These are phyloP conservation scores for Dendrolimus kikuchii DNA, from an alignment of 1,140 invertebrate genomes.

Conservation along the genomic window DNA sequence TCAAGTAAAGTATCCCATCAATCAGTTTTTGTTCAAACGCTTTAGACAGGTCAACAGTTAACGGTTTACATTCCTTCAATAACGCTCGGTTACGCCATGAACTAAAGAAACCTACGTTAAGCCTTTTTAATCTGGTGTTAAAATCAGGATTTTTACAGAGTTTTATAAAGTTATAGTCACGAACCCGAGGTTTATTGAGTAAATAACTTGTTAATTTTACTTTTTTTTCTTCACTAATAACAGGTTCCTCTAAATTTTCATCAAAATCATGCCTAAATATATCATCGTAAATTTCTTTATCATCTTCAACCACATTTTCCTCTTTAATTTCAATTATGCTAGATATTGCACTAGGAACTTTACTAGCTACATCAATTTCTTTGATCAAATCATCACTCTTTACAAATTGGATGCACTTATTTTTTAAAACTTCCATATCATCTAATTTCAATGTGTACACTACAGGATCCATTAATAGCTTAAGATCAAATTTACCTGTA, in stretches of 20 bases:
- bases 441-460: constrained; percentile 53
- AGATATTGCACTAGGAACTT: constrained; percentile 10
- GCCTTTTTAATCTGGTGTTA: constrained; percentile 51
- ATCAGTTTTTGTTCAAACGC: constrained; percentile 47
- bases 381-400: constrained; percentile 32
- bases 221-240: constrained; percentile 8
- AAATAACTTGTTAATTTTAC: constrained; percentile 38
- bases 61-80: constrained; percentile 42
- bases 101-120: constrained; percentile 43
- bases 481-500: constrained; percentile 36
- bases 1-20: constrained; percentile 38
- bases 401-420: constrained; percentile 21
- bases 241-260: constrained; percentile 6
- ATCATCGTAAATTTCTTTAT: constrained; percentile 1
- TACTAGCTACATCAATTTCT: constrained; percentile 29
- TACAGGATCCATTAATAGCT: constrained; percentile 43
- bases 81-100: constrained; percentile 36
- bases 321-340: background rate
- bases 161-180: constrained; percentile 46
- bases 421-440: constrained; percentile 39
- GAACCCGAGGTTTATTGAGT: constrained; percentile 48
- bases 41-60: constrained; percentile 54
- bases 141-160: constrained; percentile 65
- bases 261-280: constrained; percentile 12
- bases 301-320: background rate